Conservation (phyloP, 2,797 vertebrate genomes). For the Lagorchestes hirsutus region DNA sequence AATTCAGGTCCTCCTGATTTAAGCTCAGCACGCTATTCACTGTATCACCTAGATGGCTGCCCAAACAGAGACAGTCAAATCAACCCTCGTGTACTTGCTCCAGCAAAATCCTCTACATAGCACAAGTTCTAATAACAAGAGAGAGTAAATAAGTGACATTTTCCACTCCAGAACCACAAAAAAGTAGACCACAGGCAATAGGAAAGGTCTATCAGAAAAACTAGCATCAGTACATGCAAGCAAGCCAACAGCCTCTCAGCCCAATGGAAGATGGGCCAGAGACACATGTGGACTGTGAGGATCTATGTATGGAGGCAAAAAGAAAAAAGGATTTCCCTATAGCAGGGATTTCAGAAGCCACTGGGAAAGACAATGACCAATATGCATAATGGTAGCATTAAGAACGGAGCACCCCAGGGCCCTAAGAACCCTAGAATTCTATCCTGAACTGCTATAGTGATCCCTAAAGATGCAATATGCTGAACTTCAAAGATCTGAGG, state of each 20-base stretch:
- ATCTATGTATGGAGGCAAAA: background rate
- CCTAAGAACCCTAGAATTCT: background rate
- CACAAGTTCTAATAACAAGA: background rate
- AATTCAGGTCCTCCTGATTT: no score
- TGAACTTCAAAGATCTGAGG: background rate
- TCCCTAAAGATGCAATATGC: background rate
- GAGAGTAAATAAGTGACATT: background rate
- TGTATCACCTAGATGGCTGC: background rate
- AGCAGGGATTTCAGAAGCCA: background rate
- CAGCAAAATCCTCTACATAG: background rate
- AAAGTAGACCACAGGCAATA: background rate
- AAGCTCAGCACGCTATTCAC: background rate
- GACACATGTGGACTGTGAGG: background rate
- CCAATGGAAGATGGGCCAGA: background rate
- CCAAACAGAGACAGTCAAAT: background rate
- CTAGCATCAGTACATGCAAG: background rate
- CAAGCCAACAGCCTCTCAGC: background rate
- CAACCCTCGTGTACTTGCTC: background rate
- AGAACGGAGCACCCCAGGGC: background rate
- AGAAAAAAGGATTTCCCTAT: background rate
- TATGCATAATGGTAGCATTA: background rate
- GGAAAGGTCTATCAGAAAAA: background rate
- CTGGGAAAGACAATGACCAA: background rate
- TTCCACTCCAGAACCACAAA: background rate
- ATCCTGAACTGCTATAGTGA: background rate